Evolutionary conservation across 2,888 invertebrate genomes (phyloP).

Genomic region (Ormyrus nitidulus): DNA sequence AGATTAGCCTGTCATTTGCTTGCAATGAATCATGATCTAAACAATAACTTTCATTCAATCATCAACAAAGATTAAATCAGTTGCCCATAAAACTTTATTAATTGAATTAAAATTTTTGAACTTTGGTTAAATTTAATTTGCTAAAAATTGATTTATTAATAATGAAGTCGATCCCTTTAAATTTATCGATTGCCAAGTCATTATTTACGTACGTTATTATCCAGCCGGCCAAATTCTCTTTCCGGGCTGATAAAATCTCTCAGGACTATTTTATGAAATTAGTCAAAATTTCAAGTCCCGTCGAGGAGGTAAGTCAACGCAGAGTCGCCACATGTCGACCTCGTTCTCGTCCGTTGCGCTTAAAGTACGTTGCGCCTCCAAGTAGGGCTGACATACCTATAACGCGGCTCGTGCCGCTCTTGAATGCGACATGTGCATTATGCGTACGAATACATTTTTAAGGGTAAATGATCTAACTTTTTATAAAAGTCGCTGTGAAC

Average conservation of each 20-base stretch:
- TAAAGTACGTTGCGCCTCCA: conserved; percentile 66
- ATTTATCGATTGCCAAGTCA: neutral
- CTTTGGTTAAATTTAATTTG: too few species aligned
- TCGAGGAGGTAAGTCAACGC: conserved; percentile 28
- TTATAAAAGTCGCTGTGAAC: neutral
- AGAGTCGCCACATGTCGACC: conserved; percentile 64
- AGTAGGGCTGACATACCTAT: conserved; percentile 38
- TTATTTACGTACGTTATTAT: neutral
- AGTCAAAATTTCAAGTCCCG: conserved; percentile 30
- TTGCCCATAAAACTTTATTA: too few species aligned
- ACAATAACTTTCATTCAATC: too few species aligned
- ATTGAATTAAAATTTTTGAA: too few species aligned
- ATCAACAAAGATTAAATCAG: too few species aligned
- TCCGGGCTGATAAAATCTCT: conserved; percentile 31
- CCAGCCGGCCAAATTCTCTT: conserved; percentile 17
- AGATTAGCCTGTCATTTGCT: too few species aligned
- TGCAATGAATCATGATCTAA: too few species aligned
- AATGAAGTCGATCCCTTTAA: neutral
- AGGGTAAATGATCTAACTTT: conserved; percentile 25
- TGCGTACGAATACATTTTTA: conserved; percentile 7
- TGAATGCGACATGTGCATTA: conserved; percentile 43
- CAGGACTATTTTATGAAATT: conserved; percentile 43
- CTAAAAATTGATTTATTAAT: too few species aligned
- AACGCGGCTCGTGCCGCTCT: conserved; percentile 50
- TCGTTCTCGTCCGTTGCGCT: conserved; percentile 69